Base-by-base conservation (phyloP, 2,797 vertebrate species). In the Lepus townsendii region DNA sequence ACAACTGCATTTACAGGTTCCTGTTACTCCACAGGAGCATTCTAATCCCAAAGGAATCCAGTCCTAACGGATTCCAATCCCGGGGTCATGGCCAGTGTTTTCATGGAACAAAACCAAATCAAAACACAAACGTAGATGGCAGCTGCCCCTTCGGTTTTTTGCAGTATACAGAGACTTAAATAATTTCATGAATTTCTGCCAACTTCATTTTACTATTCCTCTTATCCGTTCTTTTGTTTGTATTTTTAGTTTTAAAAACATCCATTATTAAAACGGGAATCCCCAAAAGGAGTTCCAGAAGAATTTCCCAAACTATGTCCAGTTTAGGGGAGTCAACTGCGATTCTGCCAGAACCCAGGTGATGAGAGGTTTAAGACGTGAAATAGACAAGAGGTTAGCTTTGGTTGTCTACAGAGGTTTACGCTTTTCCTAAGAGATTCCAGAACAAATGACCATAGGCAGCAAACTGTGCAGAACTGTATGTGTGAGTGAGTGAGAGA, bases 161-260 rank as follows among this genome's bases (percentile, higher is more conserved):
- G 57, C 27, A 42, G 47, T 71, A 79, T 66, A 78, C 17, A 66
- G 38, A 84, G 26, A 90, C 65, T n/a, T 65, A 50, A 2, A 78
- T 10, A 14, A 66, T 63, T 71, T 62, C 71, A 72, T 26, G 69
- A 62, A 38, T 87, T 80, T 71, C 62, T 76, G 27, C 30, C 16
- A 82, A 83, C 12, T 35, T 94, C 12, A 9, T 54, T 82, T 87
- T 75, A 79, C 27, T 71, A 20, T 71, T 75, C 52, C 11, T 91
- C 9, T 84, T 35, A 76, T 78, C 76, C 57, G 32, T 84, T 89
- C 7, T 65, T 90, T 79, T 52, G 14, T 42, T 87, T 71, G 35
- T 4, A 80, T 24, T 73, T 93, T 91, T 88, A 85, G 24, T 57
- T 57, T 80, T 57, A 66, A 69, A 52, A 83, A 94, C 78, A n/a